phyloP scores from a whole-genome alignment of 2,797 vertebrate genomes.

The Cyprinella venusta region DNA sequence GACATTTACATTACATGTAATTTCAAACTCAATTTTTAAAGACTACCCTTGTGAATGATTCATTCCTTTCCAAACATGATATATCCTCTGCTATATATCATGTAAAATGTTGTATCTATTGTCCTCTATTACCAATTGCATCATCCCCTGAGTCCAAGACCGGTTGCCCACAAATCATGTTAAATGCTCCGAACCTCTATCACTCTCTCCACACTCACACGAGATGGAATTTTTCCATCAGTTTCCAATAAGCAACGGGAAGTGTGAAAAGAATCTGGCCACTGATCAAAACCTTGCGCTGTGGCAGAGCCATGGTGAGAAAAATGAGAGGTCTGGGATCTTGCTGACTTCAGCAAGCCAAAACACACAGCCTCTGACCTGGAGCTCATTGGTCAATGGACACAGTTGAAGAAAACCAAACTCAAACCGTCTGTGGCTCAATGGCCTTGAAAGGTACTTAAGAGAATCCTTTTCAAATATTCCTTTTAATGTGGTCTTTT shows the following conservation, averaged over 20 bases:
- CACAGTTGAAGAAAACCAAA: constrained; percentile 33
- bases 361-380: constrained; percentile 34
- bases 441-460: not conserved
- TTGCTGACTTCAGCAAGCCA: constrained; percentile 64
- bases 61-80: constrained; percentile 1
- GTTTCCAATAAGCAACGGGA: constrained; percentile 57
- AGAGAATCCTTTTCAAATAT: not conserved
- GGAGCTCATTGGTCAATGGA: constrained; percentile 37
- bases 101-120: constrained; percentile 17
- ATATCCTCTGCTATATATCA: not conserved
- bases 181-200: constrained; percentile 20
- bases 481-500: not conserved
- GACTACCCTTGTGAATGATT: not conserved
- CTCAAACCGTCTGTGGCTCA: not conserved
- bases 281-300: constrained; percentile 55
- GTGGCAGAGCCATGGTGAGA: constrained; percentile 52
- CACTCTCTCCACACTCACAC: constrained; percentile 32
- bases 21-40: not conserved
- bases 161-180: constrained; percentile 45
- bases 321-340: constrained; percentile 56
- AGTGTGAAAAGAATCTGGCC: constrained; percentile 61
- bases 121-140: constrained; percentile 33
- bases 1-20: not conserved
- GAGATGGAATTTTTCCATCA: constrained; percentile 46
- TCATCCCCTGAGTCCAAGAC: constrained; percentile 20